Evolutionary conservation across 2,113 vertebrate species (phyloP).

Genomic region (Ciconia stormi): DNA sequence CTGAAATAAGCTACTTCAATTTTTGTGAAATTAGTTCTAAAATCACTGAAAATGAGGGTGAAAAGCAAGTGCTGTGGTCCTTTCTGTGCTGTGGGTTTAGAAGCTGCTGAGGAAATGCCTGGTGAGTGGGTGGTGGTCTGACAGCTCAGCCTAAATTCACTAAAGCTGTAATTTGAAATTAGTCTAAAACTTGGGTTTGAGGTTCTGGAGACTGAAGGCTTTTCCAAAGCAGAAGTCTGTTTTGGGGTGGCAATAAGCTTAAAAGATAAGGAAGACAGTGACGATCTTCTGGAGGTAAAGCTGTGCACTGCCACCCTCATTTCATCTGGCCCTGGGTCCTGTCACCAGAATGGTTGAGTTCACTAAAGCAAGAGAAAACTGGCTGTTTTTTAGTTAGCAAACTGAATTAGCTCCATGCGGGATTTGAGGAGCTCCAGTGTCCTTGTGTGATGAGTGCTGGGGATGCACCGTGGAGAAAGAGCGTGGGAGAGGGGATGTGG

Average conservation of each 20-base stretch:
- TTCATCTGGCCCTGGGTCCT: background rate
- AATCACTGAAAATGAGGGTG: background rate
- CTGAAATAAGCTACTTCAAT: background rate
- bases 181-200: background rate
- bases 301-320: background rate
- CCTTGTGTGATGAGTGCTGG: background rate
- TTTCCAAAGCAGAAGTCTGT: background rate
- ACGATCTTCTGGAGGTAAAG: background rate
- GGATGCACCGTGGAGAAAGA: background rate
- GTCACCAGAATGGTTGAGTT: background rate
- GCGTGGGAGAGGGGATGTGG: accelerated
- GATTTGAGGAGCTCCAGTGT: background rate
- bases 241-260: background rate
- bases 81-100: background rate
- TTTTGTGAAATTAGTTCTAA: background rate
- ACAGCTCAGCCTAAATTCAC: background rate
- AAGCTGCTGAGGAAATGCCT: background rate
- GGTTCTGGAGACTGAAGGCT: background rate
- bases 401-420: background rate
- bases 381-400: background rate
- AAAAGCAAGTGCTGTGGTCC: background rate
- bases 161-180: background rate
- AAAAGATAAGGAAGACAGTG: background rate
- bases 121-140: background rate
- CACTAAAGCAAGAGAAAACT: background rate